Conservation (phyloP, 1,140 invertebrate species). For the Camponotus vicinus region DNA sequence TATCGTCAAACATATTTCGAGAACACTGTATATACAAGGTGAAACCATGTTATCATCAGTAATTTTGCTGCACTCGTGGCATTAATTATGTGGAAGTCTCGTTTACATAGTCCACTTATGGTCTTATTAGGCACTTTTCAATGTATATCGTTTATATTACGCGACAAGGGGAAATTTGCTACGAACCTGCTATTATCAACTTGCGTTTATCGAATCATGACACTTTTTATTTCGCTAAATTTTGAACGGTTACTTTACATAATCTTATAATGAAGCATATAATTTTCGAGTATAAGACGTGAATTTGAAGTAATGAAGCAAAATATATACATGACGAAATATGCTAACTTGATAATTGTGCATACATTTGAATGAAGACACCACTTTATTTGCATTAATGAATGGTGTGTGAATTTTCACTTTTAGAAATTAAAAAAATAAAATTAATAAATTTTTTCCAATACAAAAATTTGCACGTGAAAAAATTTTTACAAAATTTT, state of each 20-base stretch:
- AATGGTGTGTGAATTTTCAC: background rate
- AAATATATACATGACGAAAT: background rate
- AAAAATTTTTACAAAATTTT: too few relatives aligned
- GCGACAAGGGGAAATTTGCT: background rate
- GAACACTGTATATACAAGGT: background rate
- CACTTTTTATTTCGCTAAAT: slow-evolving; percentile 1
- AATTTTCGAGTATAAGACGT: background rate
- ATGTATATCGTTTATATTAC: background rate
- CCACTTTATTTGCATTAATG: background rate
- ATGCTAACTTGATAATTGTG: background rate
- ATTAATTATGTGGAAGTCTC: slow-evolving; percentile 37
- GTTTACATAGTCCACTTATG: slow-evolving; percentile 12
- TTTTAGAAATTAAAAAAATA: background rate
- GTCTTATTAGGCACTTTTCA: slow-evolving; percentile 28
- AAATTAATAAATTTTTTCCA: too few relatives aligned
- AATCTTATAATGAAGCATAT: background rate
- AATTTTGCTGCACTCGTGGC: slow-evolving; percentile 23
- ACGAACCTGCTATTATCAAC: background rate
- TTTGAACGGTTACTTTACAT: background rate
- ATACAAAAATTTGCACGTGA: too few relatives aligned
- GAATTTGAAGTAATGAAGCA: slow-evolving; percentile 17
- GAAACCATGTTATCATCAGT: slow-evolving; percentile 19
- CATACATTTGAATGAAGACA: background rate
- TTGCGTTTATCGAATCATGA: background rate
- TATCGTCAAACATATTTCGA: slow-evolving; percentile 11